Evolutionary conservation across 2,113 vertebrate species (phyloP).

Genomic region (Odocoileus virginianus): DNA sequence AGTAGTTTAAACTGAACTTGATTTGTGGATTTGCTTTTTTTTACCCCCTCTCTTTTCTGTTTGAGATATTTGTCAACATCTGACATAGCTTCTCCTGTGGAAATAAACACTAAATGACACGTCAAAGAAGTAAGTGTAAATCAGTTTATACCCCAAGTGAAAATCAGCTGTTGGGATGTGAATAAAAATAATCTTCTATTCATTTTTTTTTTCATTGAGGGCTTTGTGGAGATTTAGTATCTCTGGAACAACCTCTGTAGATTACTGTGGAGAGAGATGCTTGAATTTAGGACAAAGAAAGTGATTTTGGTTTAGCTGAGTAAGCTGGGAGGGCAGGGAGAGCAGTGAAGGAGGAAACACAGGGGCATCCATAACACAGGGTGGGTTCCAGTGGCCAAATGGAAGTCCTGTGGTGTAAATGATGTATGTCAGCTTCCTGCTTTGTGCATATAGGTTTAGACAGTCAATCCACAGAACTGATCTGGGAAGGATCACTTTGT

Average conservation of each 20-base stretch:
- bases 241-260: not conserved
- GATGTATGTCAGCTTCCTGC: not conserved
- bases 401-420: not conserved
- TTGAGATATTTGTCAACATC: not conserved
- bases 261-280: not conserved
- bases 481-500: not conserved
- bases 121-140: not conserved
- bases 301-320: not conserved
- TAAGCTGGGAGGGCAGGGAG: not conserved
- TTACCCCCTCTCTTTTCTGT: not conserved
- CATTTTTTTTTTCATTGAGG: not conserved
- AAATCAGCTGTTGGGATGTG: not conserved
- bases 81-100: not conserved
- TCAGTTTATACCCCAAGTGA: not conserved
- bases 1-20: constrained; percentile 9
- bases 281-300: not conserved
- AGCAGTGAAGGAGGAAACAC: not conserved
- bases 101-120: not conserved
- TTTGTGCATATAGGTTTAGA: not conserved
- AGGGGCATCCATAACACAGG: too few relatives aligned
- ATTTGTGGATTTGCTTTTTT: not conserved
- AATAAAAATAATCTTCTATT: not conserved
- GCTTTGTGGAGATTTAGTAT: not conserved
- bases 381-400: not conserved
- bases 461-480: not conserved